Evolutionary conservation across 64 coral and sea anemone species (phyloP).

Genomic region (Montipora cactus): DNA sequence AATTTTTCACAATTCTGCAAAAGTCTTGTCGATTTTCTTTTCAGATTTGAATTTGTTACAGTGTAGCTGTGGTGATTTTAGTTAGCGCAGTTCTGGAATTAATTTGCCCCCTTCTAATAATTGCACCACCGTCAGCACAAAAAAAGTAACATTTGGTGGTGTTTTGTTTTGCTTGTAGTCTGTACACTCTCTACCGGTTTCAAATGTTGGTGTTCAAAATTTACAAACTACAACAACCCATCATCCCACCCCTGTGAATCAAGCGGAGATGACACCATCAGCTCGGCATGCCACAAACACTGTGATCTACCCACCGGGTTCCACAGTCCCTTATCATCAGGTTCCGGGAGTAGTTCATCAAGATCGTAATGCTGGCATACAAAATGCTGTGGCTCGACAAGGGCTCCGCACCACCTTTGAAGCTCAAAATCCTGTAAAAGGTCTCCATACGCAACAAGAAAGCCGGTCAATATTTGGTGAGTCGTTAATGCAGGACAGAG

Average conservation of each 20-base stretch:
- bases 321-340: not conserved
- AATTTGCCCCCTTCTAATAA: too few species aligned
- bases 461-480: constrained; percentile 3
- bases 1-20: too few species aligned
- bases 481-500: not conserved
- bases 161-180: not conserved
- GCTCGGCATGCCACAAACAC: not conserved
- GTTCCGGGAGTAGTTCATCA: not conserved
- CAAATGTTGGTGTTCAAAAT: not conserved
- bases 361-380: not conserved
- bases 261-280: not conserved
- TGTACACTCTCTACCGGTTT: not conserved
- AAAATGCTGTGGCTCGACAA: not conserved
- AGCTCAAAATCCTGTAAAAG: not conserved
- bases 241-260: not conserved
- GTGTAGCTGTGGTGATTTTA: too few species aligned
- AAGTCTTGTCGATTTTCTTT: too few species aligned
- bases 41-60: too few species aligned
- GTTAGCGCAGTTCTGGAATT: too few species aligned
- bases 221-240: not conserved
- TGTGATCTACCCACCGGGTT: not conserved
- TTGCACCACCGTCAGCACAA: too few species aligned
- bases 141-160: not conserved
- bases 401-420: not conserved
- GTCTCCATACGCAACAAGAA: not conserved